Base-by-base conservation (phyloP, 2,113 vertebrate species). In the Gymnobelideus leadbeateri region DNA sequence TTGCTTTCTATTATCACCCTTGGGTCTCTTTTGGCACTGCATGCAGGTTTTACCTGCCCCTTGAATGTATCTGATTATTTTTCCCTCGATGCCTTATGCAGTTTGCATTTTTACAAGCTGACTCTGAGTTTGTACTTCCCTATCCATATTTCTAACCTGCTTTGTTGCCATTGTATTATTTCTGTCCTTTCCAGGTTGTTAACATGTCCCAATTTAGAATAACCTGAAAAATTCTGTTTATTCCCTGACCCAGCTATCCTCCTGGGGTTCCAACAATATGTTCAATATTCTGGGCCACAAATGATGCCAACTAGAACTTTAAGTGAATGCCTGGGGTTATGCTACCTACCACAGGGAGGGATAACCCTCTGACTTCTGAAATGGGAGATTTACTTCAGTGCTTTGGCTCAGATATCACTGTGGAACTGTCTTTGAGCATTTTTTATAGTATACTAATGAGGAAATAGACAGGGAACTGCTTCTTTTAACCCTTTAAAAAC, bases 71-170 rank as follows among this genome's bases (percentile, higher is more conserved):
- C 51, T 77, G 54, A 10, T 95, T 97, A 94, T 92, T 96, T 95
- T 95, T 8, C 89, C 55, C 93, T 47, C 21, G 8, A 53, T 92
- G 49, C 16, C 21, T 84, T 77, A 77, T 37, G 43, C 92, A 28
- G 89, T 89, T 97, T 97, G 61, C 31, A 94, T 94, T 93, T 98
- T 96, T 96, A 94, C 31, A 97, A 91, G 50, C 50, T 94, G 37
- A 94, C 21, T 92, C 91, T 55, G 46, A 95, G 43, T 51, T 95
- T 89, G 1, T 46, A 91, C 28, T 92, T 51, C 4, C 1, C 47
- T 61, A 91, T 90, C 53, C 25, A 49, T 90, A 93, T 90, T 43
- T 96, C 46, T 46, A 61, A 51, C 47, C 9, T 95, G n/a, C 37
- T 93, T 93, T 49, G 16, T 3, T 92, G 31, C 21, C 55, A 8